Percentiles rank a stretch among this genome's conserved stretches.
phyloP scores from a whole-genome alignment of 2,888 invertebrate genomes.

The Platypus cylindrus region DNA sequence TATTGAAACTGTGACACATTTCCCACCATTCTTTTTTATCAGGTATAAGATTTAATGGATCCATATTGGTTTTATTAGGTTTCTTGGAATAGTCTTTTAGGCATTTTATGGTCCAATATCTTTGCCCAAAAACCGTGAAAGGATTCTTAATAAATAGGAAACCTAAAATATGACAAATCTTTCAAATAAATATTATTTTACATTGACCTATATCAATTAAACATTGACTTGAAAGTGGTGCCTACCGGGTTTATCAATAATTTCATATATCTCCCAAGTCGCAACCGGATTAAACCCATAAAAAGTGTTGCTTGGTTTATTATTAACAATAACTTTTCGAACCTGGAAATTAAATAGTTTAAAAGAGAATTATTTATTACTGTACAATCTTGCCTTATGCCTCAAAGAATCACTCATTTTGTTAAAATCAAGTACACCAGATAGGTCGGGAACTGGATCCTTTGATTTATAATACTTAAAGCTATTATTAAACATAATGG shows the following conservation, averaged over 20 bases:
- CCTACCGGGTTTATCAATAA: slow-evolving; percentile 47
- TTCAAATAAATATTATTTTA: not conserved
- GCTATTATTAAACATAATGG: slow-evolving; percentile 48
- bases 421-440: slow-evolving; percentile 48
- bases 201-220: not conserved
- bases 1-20: slow-evolving; percentile 34
- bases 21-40: slow-evolving; percentile 51
- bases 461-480: slow-evolving; percentile 75
- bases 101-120: slow-evolving; percentile 72
- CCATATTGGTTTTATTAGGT: slow-evolving; percentile 60
- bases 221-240: not conserved
- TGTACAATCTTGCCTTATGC: slow-evolving; percentile 6
- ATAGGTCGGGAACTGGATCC: slow-evolving; percentile 48
- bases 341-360: slow-evolving; percentile 25
- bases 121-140: slow-evolving; percentile 63
- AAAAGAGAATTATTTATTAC: not conserved
- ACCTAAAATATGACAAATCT: slow-evolving; percentile 38
- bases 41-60: slow-evolving; percentile 36
- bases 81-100: slow-evolving; percentile 61
- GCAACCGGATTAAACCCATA: slow-evolving; percentile 36
- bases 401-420: slow-evolving; percentile 11
- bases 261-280: slow-evolving; percentile 51
- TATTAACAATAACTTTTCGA: slow-evolving; percentile 20
- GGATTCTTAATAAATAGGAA: slow-evolving; percentile 72
- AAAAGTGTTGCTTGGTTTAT: slow-evolving; percentile 10